These are phyloP conservation scores for Eupithecia inturbata DNA, from an alignment of 2,888 invertebrate genomes.

Conservation along the genomic window DNA sequence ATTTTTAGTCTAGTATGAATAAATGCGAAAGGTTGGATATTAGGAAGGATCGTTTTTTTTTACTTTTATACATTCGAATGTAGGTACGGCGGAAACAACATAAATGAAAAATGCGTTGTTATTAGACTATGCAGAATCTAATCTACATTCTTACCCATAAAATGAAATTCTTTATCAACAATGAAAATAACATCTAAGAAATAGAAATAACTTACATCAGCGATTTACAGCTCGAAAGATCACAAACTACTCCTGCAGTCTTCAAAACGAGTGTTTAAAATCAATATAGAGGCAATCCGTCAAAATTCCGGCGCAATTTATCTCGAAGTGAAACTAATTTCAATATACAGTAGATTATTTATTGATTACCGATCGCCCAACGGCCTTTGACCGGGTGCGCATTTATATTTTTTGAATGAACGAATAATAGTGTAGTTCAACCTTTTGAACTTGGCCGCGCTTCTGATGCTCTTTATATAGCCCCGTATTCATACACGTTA, in stretches of 20 bases:
- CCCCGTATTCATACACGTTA: background rate
- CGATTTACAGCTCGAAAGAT: background rate
- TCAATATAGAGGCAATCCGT: background rate
- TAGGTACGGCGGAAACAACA: too few relatives aligned
- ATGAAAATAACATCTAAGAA: too few relatives aligned
- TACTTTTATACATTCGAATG: too few relatives aligned
- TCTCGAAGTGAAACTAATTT: constrained; percentile 37
- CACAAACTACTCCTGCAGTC: background rate
- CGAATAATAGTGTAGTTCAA: constrained; percentile 32
- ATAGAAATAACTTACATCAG: too few relatives aligned
- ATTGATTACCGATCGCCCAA: constrained; percentile 34
- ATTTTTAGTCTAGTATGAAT: background rate
- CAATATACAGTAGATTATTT: constrained; percentile 29
- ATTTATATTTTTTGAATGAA: constrained; percentile 33
- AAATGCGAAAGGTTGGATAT: background rate
- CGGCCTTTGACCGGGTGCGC: constrained; percentile 35
- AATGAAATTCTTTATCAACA: too few relatives aligned
- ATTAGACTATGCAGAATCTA: too few relatives aligned
- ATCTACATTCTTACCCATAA: too few relatives aligned
- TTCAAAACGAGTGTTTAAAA: background rate
- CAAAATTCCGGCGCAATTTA: background rate
- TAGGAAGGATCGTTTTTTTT: too few relatives aligned
- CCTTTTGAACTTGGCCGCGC: constrained; percentile 30
- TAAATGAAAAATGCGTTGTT: too few relatives aligned
- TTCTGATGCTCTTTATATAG: constrained; percentile 12